Evolutionary conservation across 2,888 invertebrate species (phyloP).

Genomic region (Omphaloscelis lunosa): DNA sequence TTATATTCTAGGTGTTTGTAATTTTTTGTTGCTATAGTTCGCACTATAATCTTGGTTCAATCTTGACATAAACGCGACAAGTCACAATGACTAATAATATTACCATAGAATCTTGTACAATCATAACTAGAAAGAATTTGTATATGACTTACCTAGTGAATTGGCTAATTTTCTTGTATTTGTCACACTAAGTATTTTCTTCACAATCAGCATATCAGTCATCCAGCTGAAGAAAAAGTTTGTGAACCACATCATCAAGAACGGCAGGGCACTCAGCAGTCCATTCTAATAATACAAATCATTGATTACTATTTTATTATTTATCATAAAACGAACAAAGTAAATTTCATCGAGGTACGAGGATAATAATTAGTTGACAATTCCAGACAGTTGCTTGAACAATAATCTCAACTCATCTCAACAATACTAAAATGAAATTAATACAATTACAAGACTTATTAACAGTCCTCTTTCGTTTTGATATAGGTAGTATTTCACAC

Average conservation of each 20-base stretch:
- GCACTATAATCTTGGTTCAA: neutral
- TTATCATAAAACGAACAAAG: neutral
- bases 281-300: conserved; percentile 88
- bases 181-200: conserved; percentile 87
- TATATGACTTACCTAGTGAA: conserved; percentile 80
- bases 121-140: neutral
- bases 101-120: neutral
- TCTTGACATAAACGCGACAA: neutral
- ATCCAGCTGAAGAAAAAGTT: conserved; percentile 93
- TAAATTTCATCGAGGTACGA: neutral
- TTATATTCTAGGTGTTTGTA: neutral
- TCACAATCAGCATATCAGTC: conserved; percentile 91
- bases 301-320: neutral
- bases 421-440: neutral
- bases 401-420: neutral
- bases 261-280: conserved; percentile 93
- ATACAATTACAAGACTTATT: no score
- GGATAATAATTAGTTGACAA: neutral
- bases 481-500: neutral
- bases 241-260: conserved; percentile 93
- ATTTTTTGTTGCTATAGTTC: no score
- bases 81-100: neutral
- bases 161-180: conserved; percentile 91
- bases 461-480: neutral
- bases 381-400: neutral